Percentiles rank a stretch among this genome's conserved stretches.
Evolutionary conservation across 2,888 invertebrate genomes (phyloP).

Genomic region (Noctua pronuba): DNA sequence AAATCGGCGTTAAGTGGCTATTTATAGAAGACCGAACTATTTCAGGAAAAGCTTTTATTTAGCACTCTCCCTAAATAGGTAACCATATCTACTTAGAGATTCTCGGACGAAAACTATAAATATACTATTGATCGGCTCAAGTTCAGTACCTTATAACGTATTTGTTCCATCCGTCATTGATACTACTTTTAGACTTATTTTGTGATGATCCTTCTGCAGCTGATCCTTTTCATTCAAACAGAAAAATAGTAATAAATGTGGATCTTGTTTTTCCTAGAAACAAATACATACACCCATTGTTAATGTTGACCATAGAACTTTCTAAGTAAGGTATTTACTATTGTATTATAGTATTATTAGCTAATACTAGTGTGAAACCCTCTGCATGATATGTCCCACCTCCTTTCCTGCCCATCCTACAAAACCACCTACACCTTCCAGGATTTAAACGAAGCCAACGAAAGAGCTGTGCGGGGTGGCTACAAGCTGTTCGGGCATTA

Average conservation of each 20-base stretch:
- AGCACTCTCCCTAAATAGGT: background rate
- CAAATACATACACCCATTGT: background rate
- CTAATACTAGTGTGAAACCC: background rate
- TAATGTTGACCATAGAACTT: too few species aligned
- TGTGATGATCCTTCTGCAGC: background rate
- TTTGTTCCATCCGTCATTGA: slow-evolving; percentile 15
- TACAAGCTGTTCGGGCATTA: background rate
- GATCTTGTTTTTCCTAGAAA: background rate
- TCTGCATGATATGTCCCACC: background rate
- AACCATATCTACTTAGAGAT: background rate
- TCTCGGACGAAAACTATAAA: slow-evolving; percentile 4
- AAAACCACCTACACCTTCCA: too few species aligned
- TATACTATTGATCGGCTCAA: background rate
- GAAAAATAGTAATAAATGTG: background rate
- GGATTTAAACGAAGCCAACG: background rate
- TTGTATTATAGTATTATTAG: too few species aligned
- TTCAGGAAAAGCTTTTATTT: background rate
- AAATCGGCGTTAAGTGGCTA: background rate
- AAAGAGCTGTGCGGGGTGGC: background rate
- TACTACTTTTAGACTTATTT: background rate
- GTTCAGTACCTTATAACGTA: background rate
- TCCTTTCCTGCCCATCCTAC: background rate
- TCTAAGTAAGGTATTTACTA: too few species aligned
- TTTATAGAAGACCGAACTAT: background rate
- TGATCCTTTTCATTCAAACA: background rate